Evolutionary conservation across 1,140 invertebrate species (phyloP), one percentile per base, ranked within the genome.

Genomic region (Eufriesea mexicana): DNA sequence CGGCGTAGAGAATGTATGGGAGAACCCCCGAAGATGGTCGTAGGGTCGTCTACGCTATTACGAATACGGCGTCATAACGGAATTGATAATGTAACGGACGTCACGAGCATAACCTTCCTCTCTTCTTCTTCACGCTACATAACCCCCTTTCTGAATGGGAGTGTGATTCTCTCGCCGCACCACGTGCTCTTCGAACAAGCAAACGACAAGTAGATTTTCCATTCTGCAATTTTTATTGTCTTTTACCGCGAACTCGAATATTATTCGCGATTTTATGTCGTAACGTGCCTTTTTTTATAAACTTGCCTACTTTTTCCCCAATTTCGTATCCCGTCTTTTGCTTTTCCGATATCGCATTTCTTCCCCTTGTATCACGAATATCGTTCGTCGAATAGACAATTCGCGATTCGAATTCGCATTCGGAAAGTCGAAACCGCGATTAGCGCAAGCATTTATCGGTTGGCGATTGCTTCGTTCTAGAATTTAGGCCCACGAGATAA

Each of bases 61-160:
- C 92, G 93, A 93, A 94, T 92, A 90, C 90, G 85, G 85, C 87
- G 90, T 90, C 92, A 93, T 93, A 94, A 93, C 91, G 92, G 93
- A 93, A 92, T 93, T 93, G 92, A 93, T 94, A 93, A 93, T 94
- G 92, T 93, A 93, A 94, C 92, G 91, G 92, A 89, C 91, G 91
- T 90, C 87, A 87, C 89, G 89, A 91, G 88, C 90, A 91, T 90
- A 91, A 92, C 89, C 89, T 91, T 90, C 87, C 88, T 88, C 86
- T 88, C 82, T 87, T 84, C 85, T 91, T 84, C 85, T 87, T 72
- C 57, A 78, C 80, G 83, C 84, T 87, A 86, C 80, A 87, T 89
- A 91, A 90, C 86, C 90, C 89, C 86, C 90, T 92, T 92, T 91
- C 91, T 92, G 89, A 93, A 93, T 93, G 93, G 86, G 87, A 90